Conservation (phyloP, 2,113 vertebrate genomes). For the Elephas maximus region DNA sequence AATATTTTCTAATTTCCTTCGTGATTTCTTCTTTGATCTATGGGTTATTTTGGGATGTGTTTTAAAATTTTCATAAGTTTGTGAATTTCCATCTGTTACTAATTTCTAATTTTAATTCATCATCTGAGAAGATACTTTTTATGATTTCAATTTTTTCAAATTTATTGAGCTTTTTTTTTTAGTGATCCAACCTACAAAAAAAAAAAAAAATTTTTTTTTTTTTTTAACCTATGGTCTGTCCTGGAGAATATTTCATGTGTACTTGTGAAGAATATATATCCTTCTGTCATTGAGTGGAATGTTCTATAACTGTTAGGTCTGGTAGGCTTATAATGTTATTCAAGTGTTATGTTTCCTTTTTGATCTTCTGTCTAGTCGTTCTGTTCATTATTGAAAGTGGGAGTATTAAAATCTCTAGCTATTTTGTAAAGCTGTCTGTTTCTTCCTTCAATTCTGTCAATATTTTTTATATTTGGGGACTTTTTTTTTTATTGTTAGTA, state of each 20-base stretch:
- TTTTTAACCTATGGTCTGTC: no score
- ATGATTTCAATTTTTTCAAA: not conserved
- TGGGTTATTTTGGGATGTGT: not conserved
- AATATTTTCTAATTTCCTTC: not conserved
- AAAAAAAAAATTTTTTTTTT: not conserved
- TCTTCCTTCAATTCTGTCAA: no score
- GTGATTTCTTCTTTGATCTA: not conserved
- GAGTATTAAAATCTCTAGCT: no score
- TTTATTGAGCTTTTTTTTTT: not conserved
- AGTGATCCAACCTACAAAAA: not conserved
- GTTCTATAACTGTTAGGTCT: no score
- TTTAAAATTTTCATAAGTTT: not conserved
- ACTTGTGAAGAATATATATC: not conserved
- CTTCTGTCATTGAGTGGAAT: not conserved
- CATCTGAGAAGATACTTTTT: not conserved
- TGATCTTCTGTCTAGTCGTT: no score
- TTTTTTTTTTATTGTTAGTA: no score
- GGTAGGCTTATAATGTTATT: no score
- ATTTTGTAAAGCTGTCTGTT: no score
- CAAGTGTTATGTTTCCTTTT: no score
- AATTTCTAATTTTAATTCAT: not conserved
- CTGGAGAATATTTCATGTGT: not conserved
- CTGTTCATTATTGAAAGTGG: no score
- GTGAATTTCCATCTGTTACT: not conserved
- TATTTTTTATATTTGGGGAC: no score